Base-by-base conservation (phyloP, 2,888 invertebrate species). In the Lasioglossum morio region DNA sequence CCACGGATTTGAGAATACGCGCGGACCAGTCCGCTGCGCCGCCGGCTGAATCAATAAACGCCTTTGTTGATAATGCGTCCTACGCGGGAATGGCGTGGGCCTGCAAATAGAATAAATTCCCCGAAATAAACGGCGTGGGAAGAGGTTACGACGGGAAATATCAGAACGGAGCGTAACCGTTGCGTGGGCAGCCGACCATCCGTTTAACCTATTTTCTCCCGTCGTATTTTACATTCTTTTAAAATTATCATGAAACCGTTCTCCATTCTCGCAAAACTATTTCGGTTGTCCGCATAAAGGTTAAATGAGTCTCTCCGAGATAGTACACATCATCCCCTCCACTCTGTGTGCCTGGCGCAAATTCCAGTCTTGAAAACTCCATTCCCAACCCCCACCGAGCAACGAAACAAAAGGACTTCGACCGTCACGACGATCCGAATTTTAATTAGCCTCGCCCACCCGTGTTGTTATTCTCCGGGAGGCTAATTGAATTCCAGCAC, bases 31-130 rank as follows among this genome's bases (percentile, higher is more conserved):
- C 57, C 30, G 63, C 63, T 63, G 63, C 16, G 63, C 37, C 27
- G 72, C 37, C 27, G 72, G 34, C 70, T 81, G 79, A 86, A 86
- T 86, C 85, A 77, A 86, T 86, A 86, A 86, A 76, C 72, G 85
- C 80, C 72, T 74, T 77, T 46, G 80, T 66, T 84, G 85, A 81
- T 81, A 84, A 80, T 70, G 30, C 75, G 46, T 37, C 72, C 63
- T 34, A 34, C 53, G 60, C n/a, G 16, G 19, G 43, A 75, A 80
- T 72, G 72, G 63, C n/a, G 23, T 14, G 57, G 60, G 70, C 27
- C 43, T 43, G 30, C 72, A n/a, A 60, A 37, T 69, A 37, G 69
- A 69, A 37, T 30, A 30, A 27, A 63, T 16, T 16, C 30, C 16
- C 30, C 30, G 63, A 16, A 63, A 63, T 63, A 63, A 63, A 63